Evolutionary conservation across 2,888 invertebrate genomes (phyloP), one percentile per base, ranked within the genome.

Genomic region (Emmelina monodactyla): DNA sequence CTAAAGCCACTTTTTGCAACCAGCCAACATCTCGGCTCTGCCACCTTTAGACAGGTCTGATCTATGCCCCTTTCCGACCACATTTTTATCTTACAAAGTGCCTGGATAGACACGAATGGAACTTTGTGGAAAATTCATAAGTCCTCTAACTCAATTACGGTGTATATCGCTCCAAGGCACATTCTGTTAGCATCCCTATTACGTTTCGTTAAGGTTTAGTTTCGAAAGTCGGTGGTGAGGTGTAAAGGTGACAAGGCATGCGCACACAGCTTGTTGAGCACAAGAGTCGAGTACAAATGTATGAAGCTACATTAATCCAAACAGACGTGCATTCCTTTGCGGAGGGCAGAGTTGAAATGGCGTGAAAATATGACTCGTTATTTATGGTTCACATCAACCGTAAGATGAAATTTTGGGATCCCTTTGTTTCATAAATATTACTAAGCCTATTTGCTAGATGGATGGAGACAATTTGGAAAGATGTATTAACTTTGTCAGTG

Each of bases 71-170:
- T 60, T 55, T 55, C 55, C 62, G 58, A 62, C 63, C 70, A 70
- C 71, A 70, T 71, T 78, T 73, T 78, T 78, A 78, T 76, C 73
- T 73, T 69, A 71, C 78, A 76, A 76, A 76, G 73, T 76, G 71
- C 72, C 75, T 65, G 65, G 68, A 71, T 71, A 76, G 75, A 76
- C 75, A 72, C 69, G 58, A 58, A 55, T 63, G 65, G 72, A 75
- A 76, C 60, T 72, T 72, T 67, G 60, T 58, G 69, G 71, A 72
- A 73, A 73, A 73, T 71, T 72, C 75, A 75, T 71, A 62, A 25
- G 25, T 11, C 11, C n/a, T 9, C n/a, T 25, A 3, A 25, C 3
- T 3, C 9, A 10, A 7, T 7, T 3, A 25, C 25, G 25, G 3
- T 10, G n/a, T 25, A 25, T 7, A 4, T 25, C 25, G 11, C n/a